phyloP scores from a whole-genome alignment of 2,888 invertebrate species.

The Pyrochroa serraticornis region DNA sequence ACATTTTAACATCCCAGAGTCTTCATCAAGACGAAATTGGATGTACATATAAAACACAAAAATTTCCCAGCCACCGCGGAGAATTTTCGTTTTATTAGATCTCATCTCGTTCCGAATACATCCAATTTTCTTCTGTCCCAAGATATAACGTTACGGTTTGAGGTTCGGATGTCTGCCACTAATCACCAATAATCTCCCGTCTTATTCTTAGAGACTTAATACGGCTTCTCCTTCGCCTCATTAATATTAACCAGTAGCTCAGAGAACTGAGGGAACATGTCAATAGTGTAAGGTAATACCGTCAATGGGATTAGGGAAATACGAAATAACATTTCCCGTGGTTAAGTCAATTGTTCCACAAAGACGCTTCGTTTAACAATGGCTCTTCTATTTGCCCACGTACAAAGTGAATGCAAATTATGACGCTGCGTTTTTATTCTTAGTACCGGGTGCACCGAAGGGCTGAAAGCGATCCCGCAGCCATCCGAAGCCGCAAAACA shows the following conservation, averaged over 20 bases:
- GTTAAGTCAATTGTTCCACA: slow-evolving; percentile 49
- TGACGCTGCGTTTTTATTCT: slow-evolving; percentile 14
- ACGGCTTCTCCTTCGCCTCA: slow-evolving; percentile 47
- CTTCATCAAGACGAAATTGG: too few relatives aligned
- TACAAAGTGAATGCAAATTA: slow-evolving; percentile 38
- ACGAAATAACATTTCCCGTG: slow-evolving; percentile 48
- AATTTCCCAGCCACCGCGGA: not conserved
- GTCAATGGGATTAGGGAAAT: slow-evolving; percentile 51
- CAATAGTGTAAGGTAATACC: slow-evolving; percentile 50
- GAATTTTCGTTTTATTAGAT: slow-evolving; percentile 9
- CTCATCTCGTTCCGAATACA: slow-evolving; percentile 5
- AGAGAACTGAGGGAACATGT: slow-evolving; percentile 43
- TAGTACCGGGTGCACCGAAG: not conserved
- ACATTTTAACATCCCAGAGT: not conserved
- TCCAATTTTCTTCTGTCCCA: slow-evolving; percentile 22
- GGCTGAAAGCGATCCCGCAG: not conserved
- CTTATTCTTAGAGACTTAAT: slow-evolving; percentile 48
- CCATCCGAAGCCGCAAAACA: too few relatives aligned
- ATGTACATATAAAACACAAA: not conserved
- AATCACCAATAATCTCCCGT: slow-evolving; percentile 51
- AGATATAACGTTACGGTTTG: slow-evolving; percentile 33
- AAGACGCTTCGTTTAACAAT: slow-evolving; percentile 47
- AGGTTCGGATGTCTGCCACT: slow-evolving; percentile 46
- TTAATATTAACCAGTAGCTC: slow-evolving; percentile 51
- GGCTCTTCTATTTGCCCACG: slow-evolving; percentile 31